Base-by-base conservation (phyloP, 2,888 invertebrate species). In the Aporophyla nigra region DNA sequence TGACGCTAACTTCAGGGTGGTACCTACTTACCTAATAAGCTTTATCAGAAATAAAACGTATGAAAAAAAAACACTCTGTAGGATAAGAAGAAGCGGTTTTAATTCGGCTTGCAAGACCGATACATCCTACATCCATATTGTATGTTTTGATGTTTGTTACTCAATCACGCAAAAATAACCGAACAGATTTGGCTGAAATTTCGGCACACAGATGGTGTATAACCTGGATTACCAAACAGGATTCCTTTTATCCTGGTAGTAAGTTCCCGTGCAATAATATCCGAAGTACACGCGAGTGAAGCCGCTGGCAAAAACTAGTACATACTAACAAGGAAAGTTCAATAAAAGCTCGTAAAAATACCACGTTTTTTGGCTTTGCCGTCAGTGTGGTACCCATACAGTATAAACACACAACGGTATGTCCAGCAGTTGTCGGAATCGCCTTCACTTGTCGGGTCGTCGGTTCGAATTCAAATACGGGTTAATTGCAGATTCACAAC, bases 401-500 rank as follows among this genome's bases (percentile, higher is more conserved):
- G 27, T 53, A 24, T 79, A 63, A 63, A 81, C 54, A 72, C 3
- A 40, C 56, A 80, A 72, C 72, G 62, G 71, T 82, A 62, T 49
- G 71, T n/a, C 68, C 81, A 70, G 53, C 19, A 63, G 61, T 70
- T 74, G 77, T 90, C 12, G 58, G 67, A 86, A 69, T 51, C 74
- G 74, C 74, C 74, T 62, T 89, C 86, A 85, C 87, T 83, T 85
- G 67, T 24, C 87, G 74, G 92, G 90, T 93, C 93, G 92, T 82
- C 91, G 84, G 93, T 92, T 91, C 93, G 90, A 88, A 95, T 95
- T 93, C 92, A 93, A 94, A 95, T 94, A 91, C 92, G 86, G 93
- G 93, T 94, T 95, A 94, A 95, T 95, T 95, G 94, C 93, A 91
- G 92, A 95, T 95, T 95, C 95, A 94, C 91, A 83, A 81, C 92